Evolutionary conservation across 2,888 invertebrate species (phyloP).

Genomic region (Urechis unicinctus): DNA sequence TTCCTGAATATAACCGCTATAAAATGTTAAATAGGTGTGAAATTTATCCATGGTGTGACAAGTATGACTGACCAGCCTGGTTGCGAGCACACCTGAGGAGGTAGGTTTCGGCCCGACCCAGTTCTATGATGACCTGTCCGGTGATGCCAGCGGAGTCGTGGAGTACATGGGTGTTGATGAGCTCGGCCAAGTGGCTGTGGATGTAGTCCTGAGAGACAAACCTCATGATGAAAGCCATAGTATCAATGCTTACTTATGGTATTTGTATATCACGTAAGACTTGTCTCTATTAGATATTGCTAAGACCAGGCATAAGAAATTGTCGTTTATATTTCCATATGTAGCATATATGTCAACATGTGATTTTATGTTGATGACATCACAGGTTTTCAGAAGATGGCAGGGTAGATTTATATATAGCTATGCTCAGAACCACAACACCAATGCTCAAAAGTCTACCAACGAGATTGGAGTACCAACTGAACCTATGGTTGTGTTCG

Average conservation of each 20-base stretch:
- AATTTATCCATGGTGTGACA: no score
- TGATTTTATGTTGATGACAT: no score
- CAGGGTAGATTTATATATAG: no score
- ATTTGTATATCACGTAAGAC: no score
- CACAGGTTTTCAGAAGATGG: no score
- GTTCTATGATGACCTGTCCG: conserved; percentile 56
- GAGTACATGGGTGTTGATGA: conserved; percentile 57
- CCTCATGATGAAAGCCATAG: neutral
- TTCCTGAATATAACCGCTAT: neutral
- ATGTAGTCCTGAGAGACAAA: conserved; percentile 50
- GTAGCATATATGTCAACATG: neutral
- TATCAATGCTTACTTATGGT: no score
- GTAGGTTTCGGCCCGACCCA: conserved; percentile 58
- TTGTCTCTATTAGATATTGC: no score
- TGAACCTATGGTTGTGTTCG: no score
- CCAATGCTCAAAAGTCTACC: no score
- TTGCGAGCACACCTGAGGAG: conserved; percentile 54
- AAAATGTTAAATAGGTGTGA: no score
- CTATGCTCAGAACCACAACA: no score
- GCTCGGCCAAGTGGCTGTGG: conserved; percentile 53
- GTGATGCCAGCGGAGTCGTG: conserved; percentile 52
- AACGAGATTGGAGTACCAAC: no score
- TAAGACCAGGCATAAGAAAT: neutral
- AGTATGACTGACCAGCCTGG: conserved; percentile 48
- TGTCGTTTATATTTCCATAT: neutral